Base-by-base conservation (phyloP, 2,888 invertebrate genomes). In the Adela reaumurella region DNA sequence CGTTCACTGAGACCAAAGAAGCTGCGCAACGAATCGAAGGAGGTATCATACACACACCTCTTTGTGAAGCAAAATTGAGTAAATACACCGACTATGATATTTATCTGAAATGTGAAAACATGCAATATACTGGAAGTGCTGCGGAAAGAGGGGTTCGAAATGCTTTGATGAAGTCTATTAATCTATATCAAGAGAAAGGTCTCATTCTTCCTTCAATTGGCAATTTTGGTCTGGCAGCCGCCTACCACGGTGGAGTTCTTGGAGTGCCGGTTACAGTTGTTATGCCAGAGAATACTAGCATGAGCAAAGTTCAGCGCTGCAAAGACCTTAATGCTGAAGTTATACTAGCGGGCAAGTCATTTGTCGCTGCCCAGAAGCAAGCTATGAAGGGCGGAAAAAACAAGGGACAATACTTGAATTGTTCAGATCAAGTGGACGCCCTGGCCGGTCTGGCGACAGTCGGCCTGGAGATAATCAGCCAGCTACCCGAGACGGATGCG, bases 41-140 rank as follows among this genome's bases (percentile, higher is more conserved):
- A 49, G 70, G 67, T 46, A 64, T 76, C 28, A 76, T 77, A 58
- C 77, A 77, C 52, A 78, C 77, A 17, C 77, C 77, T 16, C 63
- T 78, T 46, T 77, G 77, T 58, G 77, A 77, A 62, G 71, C 77
- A n/a, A 77, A 77, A 58, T 52, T 74, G 19, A 70, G 73, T 55
- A 76, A 73, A 63, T 67, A 60, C 49, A 87, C 92, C 85, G 87
- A 92, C 55, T 77, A 77, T 52, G 62, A 73, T 49, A 73, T 94
- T 46, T 94, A 83, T 67, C 80, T 93, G 60, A 94, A 94, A 72
- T 92, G 92, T 67, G 94, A 94, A 65, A 92, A 90, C 65, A 76
- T 92, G 28, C 93, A 93, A 67, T 86, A 83, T 55, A 93, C 92
- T 18, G 94, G 93, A 60, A 93, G 76, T 56, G 74, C 70, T 49